phyloP scores from a whole-genome alignment of 2,113 vertebrate species.

The Cygnus atratus region DNA sequence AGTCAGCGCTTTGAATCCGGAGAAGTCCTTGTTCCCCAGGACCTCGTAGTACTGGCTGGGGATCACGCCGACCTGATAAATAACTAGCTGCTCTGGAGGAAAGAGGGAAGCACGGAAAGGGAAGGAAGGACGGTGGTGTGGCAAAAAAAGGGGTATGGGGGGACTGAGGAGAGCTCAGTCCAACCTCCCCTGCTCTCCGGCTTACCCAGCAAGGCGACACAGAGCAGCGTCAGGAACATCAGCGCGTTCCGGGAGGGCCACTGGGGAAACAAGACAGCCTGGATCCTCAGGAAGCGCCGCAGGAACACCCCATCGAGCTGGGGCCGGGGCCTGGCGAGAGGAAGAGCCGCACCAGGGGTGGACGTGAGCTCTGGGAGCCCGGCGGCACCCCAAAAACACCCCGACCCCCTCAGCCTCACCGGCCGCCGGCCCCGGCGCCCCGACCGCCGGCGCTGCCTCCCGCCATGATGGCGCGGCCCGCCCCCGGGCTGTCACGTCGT shows the following conservation, averaged over 20 bases:
- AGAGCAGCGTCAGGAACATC: constrained; percentile 91
- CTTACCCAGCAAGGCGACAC: constrained; percentile 87
- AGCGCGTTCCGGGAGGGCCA: constrained; percentile 83
- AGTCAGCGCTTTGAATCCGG: constrained; percentile 82
- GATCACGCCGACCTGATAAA: constrained; percentile 94
- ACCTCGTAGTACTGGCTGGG: constrained; percentile 93
- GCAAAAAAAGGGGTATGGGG: rapidly evolving
- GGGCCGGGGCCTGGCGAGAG: constrained; percentile 69
- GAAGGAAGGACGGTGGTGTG: neutral
- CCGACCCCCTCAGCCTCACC: neutral
- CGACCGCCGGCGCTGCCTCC: neutral
- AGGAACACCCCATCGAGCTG: constrained; percentile 86
- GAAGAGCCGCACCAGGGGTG: neutral
- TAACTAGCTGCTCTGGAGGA: constrained; percentile 89
- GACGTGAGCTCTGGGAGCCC: neutral
- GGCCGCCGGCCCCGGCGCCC: neutral
- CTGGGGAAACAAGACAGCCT: constrained; percentile 87
- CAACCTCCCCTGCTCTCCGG: neutral
- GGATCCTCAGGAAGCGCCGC: constrained; percentile 85
- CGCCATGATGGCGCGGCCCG: neutral
- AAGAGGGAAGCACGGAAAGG: neutral
- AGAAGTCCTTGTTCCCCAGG: constrained; percentile 85
- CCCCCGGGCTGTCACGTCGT: neutral
- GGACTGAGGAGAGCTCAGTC: neutral
- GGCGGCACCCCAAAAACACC: too few relatives aligned